Conservation (phyloP, 2,888 invertebrate genomes). For the Lycocerus yunnanus region DNA sequence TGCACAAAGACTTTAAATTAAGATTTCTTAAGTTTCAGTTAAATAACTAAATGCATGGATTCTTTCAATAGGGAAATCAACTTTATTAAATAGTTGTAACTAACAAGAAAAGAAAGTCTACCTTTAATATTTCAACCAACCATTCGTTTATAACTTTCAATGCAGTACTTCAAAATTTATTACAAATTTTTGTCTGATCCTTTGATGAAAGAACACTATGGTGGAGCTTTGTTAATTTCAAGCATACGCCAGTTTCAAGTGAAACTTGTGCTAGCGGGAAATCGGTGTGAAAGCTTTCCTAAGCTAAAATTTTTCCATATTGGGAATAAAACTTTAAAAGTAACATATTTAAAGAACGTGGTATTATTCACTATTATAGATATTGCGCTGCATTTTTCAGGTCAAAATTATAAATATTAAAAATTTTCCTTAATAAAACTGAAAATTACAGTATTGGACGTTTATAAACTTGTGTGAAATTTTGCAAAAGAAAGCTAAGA, state of each 20-base stretch:
- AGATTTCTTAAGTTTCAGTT: background rate
- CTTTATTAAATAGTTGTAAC: background rate
- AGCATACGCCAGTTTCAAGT: background rate
- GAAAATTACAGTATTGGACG: too few relatives aligned
- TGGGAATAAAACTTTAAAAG: too few relatives aligned
- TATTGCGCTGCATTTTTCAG: too few relatives aligned
- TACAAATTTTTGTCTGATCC: too few relatives aligned
- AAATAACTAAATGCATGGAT: background rate
- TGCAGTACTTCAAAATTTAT: background rate
- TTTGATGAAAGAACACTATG: background rate
- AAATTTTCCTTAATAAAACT: too few relatives aligned
- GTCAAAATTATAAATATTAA: too few relatives aligned
- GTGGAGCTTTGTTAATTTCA: background rate
- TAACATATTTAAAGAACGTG: too few relatives aligned
- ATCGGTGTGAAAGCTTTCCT: background rate
- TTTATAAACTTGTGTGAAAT: too few relatives aligned
- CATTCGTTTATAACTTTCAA: background rate
- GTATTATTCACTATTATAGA: too few relatives aligned
- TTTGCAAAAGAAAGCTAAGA: too few relatives aligned
- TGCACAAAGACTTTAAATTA: background rate
- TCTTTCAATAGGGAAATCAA: background rate
- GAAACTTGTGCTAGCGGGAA: background rate
- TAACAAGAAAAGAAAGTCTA: background rate
- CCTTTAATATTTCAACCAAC: too few relatives aligned
- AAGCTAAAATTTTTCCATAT: background rate